phyloP scores from a whole-genome alignment of 2,888 invertebrate species.

The Drosophila mettleri region DNA sequence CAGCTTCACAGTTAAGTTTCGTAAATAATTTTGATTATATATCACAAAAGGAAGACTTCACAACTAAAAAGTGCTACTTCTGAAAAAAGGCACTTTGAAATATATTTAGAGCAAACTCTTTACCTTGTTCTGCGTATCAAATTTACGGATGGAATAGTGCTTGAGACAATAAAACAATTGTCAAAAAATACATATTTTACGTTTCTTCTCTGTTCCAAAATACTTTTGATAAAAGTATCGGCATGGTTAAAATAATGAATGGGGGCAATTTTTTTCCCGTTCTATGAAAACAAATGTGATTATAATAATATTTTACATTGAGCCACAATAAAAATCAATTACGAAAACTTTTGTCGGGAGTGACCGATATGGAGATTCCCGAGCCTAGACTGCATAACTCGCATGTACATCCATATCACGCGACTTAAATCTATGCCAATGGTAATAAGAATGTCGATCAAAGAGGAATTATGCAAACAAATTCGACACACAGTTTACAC shows the following conservation, averaged over 20 bases:
- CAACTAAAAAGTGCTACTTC: constrained; percentile 21
- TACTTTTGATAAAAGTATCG: background rate
- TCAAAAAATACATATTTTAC: background rate
- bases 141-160: background rate
- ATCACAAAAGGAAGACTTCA: constrained; percentile 26
- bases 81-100: constrained; percentile 14
- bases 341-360: background rate
- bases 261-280: background rate
- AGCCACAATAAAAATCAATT: background rate
- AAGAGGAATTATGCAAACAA: too few relatives aligned
- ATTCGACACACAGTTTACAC: too few relatives aligned
- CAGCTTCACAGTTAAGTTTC: constrained; percentile 12
- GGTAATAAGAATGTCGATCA: too few relatives aligned
- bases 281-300: background rate
- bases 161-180: background rate
- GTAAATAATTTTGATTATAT: constrained; percentile 41
- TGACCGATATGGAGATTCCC: too few relatives aligned
- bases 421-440: too few relatives aligned
- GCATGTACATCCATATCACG: too few relatives aligned
- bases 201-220: background rate
- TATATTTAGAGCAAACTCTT: background rate
- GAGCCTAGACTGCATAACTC: too few relatives aligned
- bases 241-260: background rate
- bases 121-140: background rate
- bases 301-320: background rate